Evolutionary conservation across 1,140 invertebrate species (phyloP), one percentile per base, ranked within the genome.

Genomic region (Cotesia typhae): DNA sequence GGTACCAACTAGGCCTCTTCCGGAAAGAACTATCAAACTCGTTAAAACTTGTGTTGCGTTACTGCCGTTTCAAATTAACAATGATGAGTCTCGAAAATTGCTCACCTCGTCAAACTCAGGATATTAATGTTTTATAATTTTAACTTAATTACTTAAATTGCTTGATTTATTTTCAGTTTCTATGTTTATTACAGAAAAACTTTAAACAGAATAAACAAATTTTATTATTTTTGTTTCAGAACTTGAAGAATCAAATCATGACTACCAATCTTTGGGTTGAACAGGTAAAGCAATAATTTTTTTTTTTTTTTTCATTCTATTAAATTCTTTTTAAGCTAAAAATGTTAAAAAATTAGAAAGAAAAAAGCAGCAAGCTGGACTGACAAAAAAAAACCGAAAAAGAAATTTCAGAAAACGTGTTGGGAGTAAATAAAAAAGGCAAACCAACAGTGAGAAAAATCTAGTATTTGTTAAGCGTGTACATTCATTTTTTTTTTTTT

Each of bases 201-300:
- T 28, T 28, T 28, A 28, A 28, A 28, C 28, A 28, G 28, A 28
- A 28, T 28, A 28, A 28, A 28, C 28, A 28, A 28, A 28, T 28
- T 28, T 28, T 28, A 28, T 28, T 28, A 28, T 28, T 75, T 87
- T 78, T 88, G 79, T 93, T 92, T 65, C 90, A 95, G 94, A 95
- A 95, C 85, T 87, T 95, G 75, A 95, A 95, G 86, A 94, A 95
- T 80, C 94, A 95, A 85, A 94, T 95, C 75, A 95, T 97, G 94
- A 96, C 95, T 73, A 96, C 95, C 7, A 97, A 96, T 82, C 89
- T 96, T 17, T 97, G 95, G 95, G 93, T 96, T 9, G 93, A 96
- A 85, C 94, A 96, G 90, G 92, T 94, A 83, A 28, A 88, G 88
- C 78, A 55, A 67, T 72, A 79, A 76, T 59, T 61, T 41, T 53